A percentile compares a stretch with the other conserved stretches of the same genome.
Conservation (phyloP, 2,113 vertebrate genomes). For the Orientallactaga bullata region DNA sequence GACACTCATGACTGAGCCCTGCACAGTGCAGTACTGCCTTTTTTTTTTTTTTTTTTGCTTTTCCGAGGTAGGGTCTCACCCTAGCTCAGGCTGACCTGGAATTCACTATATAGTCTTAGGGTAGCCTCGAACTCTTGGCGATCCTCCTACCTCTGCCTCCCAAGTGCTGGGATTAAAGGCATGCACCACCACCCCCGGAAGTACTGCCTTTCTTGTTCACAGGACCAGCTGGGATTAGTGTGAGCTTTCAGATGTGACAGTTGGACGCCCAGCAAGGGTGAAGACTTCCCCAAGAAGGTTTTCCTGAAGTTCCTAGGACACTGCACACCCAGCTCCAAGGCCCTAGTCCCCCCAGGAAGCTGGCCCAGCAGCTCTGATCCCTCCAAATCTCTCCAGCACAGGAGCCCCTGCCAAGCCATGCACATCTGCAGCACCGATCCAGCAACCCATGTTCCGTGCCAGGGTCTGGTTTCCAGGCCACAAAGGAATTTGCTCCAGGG, state of each 20-base stretch:
- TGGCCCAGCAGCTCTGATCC: not conserved
- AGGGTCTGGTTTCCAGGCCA: slow-evolving; percentile 20
- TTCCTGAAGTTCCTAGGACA: no score
- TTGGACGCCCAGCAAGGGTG: not conserved
- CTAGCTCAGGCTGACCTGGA: no score
- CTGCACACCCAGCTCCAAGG: not conserved
- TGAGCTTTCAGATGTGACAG: not conserved
- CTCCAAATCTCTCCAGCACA: not conserved
- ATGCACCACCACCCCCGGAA: no score
- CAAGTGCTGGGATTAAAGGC: no score
- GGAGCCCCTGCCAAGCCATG: not conserved
- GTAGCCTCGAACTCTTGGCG: no score
- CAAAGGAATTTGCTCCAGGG: not conserved
- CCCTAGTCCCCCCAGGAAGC: not conserved
- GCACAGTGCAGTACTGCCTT: not conserved
- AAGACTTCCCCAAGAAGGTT: not conserved
- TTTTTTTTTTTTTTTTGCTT: no score
- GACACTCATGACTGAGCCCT: not conserved
- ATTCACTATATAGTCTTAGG: no score
- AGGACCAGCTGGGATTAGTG: not conserved
- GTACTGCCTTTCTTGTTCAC: not conserved
- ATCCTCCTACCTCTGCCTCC: no score
- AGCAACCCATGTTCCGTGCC: not conserved
- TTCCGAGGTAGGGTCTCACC: no score
- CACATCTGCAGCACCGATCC: slow-evolving; percentile 23